These are phyloP conservation scores for Leucoma salicis DNA, from an alignment of 2,888 invertebrate species.

Conservation along the genomic window DNA sequence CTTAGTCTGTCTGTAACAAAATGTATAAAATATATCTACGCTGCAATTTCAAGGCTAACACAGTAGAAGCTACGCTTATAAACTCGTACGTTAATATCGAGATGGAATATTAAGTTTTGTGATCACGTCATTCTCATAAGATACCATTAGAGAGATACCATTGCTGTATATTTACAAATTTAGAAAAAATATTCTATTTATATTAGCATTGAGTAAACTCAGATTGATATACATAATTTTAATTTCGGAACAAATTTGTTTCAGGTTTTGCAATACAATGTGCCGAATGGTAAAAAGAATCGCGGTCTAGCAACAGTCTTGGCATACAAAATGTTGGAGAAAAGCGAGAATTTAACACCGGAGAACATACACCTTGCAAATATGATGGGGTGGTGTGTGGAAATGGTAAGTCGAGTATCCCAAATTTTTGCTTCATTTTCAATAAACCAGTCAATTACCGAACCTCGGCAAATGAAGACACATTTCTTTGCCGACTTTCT, in stretches of 20 bases:
- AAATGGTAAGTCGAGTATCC: constrained; percentile 93
- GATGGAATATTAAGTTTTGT: neutral
- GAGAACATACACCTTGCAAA: constrained; percentile 90
- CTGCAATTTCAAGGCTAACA: neutral
- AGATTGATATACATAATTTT: no score
- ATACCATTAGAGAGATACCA: no score
- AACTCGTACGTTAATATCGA: neutral
- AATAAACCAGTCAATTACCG: no score
- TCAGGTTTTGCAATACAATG: constrained; percentile 94
- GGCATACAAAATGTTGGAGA: constrained; percentile 88
- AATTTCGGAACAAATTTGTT: constrained; percentile 55
- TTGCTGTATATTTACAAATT: no score
- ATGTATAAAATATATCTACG: neutral
- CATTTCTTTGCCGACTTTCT: no score
- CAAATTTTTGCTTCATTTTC: no score
- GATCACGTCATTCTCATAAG: neutral
- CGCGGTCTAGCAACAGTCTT: constrained; percentile 88
- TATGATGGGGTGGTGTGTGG: constrained; percentile 96
- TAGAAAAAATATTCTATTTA: no score
- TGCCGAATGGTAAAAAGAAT: constrained; percentile 94
- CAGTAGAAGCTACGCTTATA: neutral
- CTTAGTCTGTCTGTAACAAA: neutral
- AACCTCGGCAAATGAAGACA: no score
- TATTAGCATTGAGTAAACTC: no score
- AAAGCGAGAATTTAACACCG: constrained; percentile 85